Percentiles rank a stretch among this genome's conserved stretches.
phyloP scores from a whole-genome alignment of 2,113 vertebrate species.

The Phalacrocorax brasilianus region DNA sequence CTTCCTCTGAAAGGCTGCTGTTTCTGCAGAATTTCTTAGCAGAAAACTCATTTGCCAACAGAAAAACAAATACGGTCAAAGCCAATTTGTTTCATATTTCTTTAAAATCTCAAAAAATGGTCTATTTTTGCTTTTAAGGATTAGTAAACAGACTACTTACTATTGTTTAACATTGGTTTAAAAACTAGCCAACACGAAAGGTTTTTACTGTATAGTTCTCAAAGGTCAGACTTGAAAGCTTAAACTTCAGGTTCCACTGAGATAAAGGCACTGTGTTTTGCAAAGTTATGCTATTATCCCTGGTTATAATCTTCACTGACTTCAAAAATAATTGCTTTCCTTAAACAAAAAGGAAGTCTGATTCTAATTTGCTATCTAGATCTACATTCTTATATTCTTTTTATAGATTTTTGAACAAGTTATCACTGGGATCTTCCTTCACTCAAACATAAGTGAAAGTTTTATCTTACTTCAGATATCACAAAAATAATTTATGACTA shows the following conservation, averaged over 20 bases:
- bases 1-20: neutral
- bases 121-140: neutral
- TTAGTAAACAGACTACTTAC: neutral
- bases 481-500: slow-evolving; percentile 82
- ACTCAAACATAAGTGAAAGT: slow-evolving; percentile 85
- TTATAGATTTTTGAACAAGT: slow-evolving; percentile 81
- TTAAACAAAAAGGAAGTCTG: slow-evolving; percentile 82
- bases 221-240: slow-evolving; percentile 76
- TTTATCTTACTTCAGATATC: slow-evolving; percentile 83
- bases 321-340: slow-evolving; percentile 76
- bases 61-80: neutral
- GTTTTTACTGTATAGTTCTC: slow-evolving; percentile 23
- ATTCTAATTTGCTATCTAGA: slow-evolving; percentile 83
- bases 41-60: neutral
- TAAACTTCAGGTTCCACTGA: slow-evolving; percentile 64
- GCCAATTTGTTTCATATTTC: neutral
- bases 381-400: slow-evolving; percentile 84
- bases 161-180: neutral
- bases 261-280: slow-evolving; percentile 62
- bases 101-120: neutral
- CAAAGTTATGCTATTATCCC: slow-evolving; percentile 78
- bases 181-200: slow-evolving; percentile 4
- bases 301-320: slow-evolving; percentile 72
- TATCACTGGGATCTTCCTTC: slow-evolving; percentile 83
- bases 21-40: neutral